These are phyloP conservation scores for Loriculus beryllinus DNA, from an alignment of 2,797 vertebrate species.

Conservation along the genomic window DNA sequence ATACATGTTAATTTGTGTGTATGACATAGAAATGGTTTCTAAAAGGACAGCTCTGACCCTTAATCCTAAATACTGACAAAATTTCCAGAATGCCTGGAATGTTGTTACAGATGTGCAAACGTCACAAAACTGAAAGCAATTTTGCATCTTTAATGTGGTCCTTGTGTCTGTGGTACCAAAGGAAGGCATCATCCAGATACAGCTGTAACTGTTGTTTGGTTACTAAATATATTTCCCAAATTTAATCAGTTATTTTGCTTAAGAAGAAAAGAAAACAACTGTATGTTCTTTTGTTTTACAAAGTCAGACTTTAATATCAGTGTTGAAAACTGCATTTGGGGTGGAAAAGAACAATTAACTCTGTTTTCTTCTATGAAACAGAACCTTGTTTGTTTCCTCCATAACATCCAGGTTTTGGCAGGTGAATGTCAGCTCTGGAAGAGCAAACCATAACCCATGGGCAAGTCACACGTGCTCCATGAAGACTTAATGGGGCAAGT, in stretches of 20 bases:
- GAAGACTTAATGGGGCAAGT: background rate
- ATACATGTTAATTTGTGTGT: slow-evolving; percentile 2
- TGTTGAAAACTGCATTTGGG: background rate
- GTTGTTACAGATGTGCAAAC: background rate
- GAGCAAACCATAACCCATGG: background rate
- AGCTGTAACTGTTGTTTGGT: background rate
- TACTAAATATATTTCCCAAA: background rate
- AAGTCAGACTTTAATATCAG: background rate
- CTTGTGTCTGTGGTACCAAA: background rate
- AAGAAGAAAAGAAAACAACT: background rate
- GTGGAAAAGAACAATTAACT: background rate
- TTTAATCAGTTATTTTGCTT: background rate
- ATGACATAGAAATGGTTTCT: slow-evolving; percentile 4
- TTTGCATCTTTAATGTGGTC: background rate
- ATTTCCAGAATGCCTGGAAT: background rate
- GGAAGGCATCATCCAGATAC: background rate
- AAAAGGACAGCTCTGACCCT: background rate
- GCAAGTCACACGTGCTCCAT: background rate
- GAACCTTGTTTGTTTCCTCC: background rate
- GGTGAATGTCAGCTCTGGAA: background rate
- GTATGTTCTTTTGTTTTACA: background rate
- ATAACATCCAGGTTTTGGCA: background rate
- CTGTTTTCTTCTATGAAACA: background rate
- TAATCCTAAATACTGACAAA: background rate
- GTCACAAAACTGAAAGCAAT: background rate